Percentiles rank a stretch among this genome's conserved stretches.
These are phyloP conservation scores for Numenius phaeopus DNA, from an alignment of 2,797 vertebrate genomes.

Conservation along the genomic window DNA sequence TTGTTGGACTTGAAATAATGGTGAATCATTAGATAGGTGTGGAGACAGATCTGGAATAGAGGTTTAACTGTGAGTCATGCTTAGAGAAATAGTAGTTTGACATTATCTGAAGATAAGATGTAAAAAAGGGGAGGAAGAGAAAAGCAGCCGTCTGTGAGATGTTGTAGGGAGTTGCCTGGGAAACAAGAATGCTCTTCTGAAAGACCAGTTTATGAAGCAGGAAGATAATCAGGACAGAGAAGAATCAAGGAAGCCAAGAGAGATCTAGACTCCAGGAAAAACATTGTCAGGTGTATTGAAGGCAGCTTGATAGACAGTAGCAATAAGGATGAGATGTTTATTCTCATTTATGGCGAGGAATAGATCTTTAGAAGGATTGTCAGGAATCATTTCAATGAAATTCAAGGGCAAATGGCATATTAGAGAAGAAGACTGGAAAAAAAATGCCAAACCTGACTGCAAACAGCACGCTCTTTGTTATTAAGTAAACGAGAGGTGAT, in stretches of 20 bases:
- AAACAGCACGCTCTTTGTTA: neutral
- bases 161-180: neutral
- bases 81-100: neutral
- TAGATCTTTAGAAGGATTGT: neutral
- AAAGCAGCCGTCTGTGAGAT: neutral
- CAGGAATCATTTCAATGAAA: neutral
- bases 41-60: neutral
- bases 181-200: neutral
- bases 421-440: neutral
- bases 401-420: neutral
- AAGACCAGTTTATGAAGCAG: neutral
- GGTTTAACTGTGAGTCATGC: neutral
- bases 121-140: rapidly evolving
- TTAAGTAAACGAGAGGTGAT: neutral
- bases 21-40: neutral
- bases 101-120: neutral
- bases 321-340: neutral
- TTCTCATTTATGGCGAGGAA: neutral
- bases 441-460: neutral
- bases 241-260: neutral
- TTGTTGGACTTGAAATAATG: neutral
- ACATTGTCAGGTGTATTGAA: neutral
- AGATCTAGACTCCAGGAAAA: neutral
- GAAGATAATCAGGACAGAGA: neutral
- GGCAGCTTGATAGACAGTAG: neutral